A percentile compares a stretch with the other conserved stretches of the same genome.
Evolutionary conservation across 2,888 invertebrate genomes (phyloP).

Genomic region (Sarcophaga subvicina): DNA sequence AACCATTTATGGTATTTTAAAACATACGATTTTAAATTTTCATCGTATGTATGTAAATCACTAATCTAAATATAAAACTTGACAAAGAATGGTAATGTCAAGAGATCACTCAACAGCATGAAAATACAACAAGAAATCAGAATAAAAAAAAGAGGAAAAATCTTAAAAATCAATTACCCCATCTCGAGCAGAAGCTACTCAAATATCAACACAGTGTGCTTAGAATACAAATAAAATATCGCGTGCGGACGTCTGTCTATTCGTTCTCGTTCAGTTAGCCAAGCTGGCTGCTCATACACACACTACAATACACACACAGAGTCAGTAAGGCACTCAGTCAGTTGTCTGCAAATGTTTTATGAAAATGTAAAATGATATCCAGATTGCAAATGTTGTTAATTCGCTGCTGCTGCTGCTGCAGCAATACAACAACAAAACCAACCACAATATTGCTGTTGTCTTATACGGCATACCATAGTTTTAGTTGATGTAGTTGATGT

Average conservation of each 20-base stretch:
- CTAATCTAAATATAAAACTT: conserved; percentile 36
- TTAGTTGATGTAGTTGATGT: conserved; percentile 6
- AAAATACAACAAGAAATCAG: neutral
- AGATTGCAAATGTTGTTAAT: conserved; percentile 45
- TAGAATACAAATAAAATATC: conserved; percentile 48
- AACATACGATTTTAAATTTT: neutral
- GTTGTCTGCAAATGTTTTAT: conserved; percentile 36
- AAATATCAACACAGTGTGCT: conserved; percentile 61
- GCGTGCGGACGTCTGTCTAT: conserved; percentile 55
- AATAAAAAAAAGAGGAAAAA: neutral
- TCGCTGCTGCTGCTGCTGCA: neutral
- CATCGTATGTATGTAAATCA: neutral
- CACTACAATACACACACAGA: conserved; percentile 16
- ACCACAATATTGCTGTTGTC: conserved; percentile 45
- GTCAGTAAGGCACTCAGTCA: neutral
- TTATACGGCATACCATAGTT: neutral
- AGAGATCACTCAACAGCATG: conserved; percentile 59
- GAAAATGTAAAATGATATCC: conserved; percentile 62
- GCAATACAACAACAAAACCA: conserved; percentile 23
- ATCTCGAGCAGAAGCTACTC: conserved; percentile 66
- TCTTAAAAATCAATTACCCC: conserved; percentile 58
- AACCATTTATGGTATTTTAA: neutral
- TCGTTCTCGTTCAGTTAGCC: conserved; percentile 39
- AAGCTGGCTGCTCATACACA: conserved; percentile 23
- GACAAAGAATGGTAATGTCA: conserved; percentile 49